Percentiles rank a stretch among this genome's conserved stretches.
These are phyloP conservation scores for Colossoma macropomum DNA, from an alignment of 2,113 vertebrate species.

Conservation along the genomic window DNA sequence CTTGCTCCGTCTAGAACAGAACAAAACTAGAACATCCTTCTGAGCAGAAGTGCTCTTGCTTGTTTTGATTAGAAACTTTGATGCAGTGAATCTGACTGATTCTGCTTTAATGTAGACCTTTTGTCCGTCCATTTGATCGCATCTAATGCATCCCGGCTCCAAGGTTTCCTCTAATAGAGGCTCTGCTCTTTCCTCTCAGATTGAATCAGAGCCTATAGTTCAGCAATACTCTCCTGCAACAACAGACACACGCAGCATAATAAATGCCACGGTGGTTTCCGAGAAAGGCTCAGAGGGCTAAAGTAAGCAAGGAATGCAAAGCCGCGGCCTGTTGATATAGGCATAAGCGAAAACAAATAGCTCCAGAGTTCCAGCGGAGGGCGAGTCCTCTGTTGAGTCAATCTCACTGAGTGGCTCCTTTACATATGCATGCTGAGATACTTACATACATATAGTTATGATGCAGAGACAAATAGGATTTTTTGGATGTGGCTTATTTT, in stretches of 20 bases:
- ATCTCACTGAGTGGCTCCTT: conserved; percentile 9
- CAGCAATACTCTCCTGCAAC: not conserved
- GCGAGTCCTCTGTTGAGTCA: conserved; percentile 4
- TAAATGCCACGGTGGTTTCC: not conserved
- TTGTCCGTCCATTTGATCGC: conserved; percentile 8
- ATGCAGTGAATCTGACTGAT: conserved; percentile 18
- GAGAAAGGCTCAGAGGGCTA: not conserved
- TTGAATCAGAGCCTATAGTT: not conserved
- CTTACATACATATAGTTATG: no score
- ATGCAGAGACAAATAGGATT: no score
- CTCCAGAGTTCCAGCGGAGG: not conserved
- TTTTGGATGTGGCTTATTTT: no score
- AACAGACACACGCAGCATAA: not conserved
- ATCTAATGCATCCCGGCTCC: conserved; percentile 5
- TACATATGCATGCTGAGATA: conserved; percentile 18
- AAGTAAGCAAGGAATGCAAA: not conserved
- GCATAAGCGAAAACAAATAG: conserved; percentile 19
- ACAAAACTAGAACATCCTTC: no score
- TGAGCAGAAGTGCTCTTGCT: not conserved
- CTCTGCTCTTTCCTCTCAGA: conserved; percentile 8
- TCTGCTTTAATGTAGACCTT: not conserved
- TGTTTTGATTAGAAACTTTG: conserved; percentile 18
- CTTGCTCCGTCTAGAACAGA: no score
- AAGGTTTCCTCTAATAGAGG: not conserved
- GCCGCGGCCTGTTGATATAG: not conserved